A percentile compares a stretch with the other conserved stretches of the same genome.
phyloP scores from a whole-genome alignment of 2,113 vertebrate genomes.

The Odocoileus virginianus region DNA sequence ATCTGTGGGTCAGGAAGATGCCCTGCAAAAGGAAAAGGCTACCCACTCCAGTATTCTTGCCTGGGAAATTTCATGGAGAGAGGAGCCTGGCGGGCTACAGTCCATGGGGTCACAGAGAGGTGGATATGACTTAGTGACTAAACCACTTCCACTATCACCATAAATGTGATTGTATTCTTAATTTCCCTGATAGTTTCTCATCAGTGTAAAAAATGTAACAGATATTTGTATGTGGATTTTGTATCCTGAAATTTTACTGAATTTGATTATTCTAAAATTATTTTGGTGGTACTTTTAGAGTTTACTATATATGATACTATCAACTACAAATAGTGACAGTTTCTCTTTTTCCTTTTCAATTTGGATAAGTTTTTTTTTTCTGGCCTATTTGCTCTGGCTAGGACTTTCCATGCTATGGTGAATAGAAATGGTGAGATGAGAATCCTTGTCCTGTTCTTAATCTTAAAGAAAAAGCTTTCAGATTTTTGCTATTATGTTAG shows the following conservation, averaged over 20 bases:
- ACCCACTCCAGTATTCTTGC: no score
- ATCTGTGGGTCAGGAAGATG: no score
- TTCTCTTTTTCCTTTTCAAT: background rate
- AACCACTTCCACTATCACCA: no score
- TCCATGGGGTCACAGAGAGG: no score
- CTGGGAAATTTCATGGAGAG: no score
- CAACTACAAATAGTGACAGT: background rate
- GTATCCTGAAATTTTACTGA: background rate
- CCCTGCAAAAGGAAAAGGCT: no score
- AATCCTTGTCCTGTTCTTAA: background rate
- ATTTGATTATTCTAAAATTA: background rate
- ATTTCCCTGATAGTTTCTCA: background rate
- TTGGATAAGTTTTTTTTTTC: background rate
- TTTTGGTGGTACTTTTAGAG: background rate
- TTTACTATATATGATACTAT: background rate
- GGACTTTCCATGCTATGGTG: background rate
- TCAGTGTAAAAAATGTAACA: background rate
- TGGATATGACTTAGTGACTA: no score
- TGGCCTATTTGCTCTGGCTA: background rate
- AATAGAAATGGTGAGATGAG: background rate
- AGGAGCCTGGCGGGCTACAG: no score
- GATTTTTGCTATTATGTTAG: background rate
- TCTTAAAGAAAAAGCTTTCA: background rate
- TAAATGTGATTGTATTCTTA: background rate
- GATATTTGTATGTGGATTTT: background rate